Conservation (phyloP, 2,888 invertebrate genomes). For the Pandemis heparana region DNA sequence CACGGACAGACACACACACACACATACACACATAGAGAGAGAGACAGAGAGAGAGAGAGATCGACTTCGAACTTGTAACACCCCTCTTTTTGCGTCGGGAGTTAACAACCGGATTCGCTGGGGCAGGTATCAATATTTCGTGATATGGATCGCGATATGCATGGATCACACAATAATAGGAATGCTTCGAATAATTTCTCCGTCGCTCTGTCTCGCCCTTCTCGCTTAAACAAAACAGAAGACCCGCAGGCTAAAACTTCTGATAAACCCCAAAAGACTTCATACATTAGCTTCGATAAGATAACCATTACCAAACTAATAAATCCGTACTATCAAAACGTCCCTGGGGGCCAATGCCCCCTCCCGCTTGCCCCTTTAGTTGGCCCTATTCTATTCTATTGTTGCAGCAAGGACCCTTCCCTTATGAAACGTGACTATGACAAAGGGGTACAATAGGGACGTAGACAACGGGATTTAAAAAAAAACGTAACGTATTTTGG, state of each 20-base stretch:
- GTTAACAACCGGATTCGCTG: too few relatives aligned
- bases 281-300: constrained; percentile 18
- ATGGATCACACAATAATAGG: too few relatives aligned
- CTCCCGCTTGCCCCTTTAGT: constrained; percentile 25
- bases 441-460: constrained; percentile 20
- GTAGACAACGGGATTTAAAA: constrained; percentile 7
- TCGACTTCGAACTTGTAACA: too few relatives aligned
- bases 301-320: constrained; percentile 13
- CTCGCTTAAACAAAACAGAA: too few relatives aligned
- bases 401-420: constrained; percentile 15
- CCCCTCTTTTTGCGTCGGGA: too few relatives aligned
- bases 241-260: neutral
- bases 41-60: too few relatives aligned
- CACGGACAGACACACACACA: too few relatives aligned
- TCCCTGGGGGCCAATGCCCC: constrained; percentile 16
- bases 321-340: constrained; percentile 1
- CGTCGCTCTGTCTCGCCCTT: too few relatives aligned
- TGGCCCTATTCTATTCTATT: constrained; percentile 20
- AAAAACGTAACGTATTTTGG: constrained; percentile 30
- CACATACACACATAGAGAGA: too few relatives aligned
- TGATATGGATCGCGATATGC: too few relatives aligned
- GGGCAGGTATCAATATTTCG: too few relatives aligned
- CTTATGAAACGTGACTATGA: constrained; percentile 14
- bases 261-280: neutral
- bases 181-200: too few relatives aligned